Conservation (phyloP, 2,797 vertebrate species). For the Potorous gilbertii region DNA sequence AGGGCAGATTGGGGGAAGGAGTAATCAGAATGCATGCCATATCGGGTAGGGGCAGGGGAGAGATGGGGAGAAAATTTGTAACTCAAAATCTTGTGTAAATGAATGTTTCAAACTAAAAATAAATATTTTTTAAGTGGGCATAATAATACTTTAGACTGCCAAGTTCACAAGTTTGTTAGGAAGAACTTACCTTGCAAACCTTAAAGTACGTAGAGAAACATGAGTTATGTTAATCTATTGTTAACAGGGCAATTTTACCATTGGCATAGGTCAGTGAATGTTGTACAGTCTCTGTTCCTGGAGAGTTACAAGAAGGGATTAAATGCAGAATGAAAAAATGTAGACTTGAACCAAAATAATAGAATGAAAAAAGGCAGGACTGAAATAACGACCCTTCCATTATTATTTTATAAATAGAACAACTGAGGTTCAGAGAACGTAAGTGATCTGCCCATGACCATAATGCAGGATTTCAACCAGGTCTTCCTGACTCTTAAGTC, state of each 20-base stretch:
- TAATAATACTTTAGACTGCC: neutral
- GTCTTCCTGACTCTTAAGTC: neutral
- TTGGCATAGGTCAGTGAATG: neutral
- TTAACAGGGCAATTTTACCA: neutral
- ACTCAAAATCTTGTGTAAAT: too few species aligned
- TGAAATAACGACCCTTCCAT: neutral
- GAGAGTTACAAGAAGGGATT: neutral
- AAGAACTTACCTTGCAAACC: neutral
- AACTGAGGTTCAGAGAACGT: neutral
- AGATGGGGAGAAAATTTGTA: too few species aligned
- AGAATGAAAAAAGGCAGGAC: neutral
- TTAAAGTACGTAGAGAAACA: neutral
- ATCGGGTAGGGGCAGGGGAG: too few species aligned
- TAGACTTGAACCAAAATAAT: too few species aligned
- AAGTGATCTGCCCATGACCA: neutral
- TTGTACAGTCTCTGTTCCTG: neutral
- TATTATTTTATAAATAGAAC: neutral
- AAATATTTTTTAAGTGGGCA: neutral
- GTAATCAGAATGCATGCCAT: too few species aligned
- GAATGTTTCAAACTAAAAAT: too few species aligned
- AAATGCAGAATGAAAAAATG: neutral
- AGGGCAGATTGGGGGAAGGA: too few species aligned
- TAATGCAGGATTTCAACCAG: neutral
- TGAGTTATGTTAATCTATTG: neutral
- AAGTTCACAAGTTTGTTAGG: neutral